Base-by-base conservation (phyloP, 2,888 invertebrate species). In the Polylopha cassiicola region DNA sequence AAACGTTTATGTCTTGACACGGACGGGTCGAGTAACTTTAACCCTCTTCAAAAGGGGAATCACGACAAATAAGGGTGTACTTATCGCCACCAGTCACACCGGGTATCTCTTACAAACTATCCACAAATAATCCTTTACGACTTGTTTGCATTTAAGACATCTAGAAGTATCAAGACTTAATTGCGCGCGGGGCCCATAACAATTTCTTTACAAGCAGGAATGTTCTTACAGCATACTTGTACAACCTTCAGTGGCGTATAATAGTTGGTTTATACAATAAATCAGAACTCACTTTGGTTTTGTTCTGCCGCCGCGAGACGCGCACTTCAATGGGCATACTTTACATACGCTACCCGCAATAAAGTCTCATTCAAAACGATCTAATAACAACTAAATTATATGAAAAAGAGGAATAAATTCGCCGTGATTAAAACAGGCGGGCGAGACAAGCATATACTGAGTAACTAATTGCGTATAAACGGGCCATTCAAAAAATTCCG, bases 401-500 rank as follows among this genome's bases (percentile, higher is more conserved):
- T 49, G 51, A 66, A 71, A 55, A 65, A 66, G 57, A 10, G 24
- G 46, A 53, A 53, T 48, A 56, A 58, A 63, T 54, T 46, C 47
- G 48, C 51, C 51, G 51, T 58, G 57, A 66, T 72, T 69, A 70
- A 67, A 57, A 47, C 45, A 53, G 51, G 58, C 52, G 61, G 65
- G 65, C 68, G 67, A 65, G 71, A 72, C 69, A 66, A 63, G 68
- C 61, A 57, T 49, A 55, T 72, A 76, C 76, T 72, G 66, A 69
- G 61, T 61, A 51, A 64, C 65, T 77, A 78, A 79, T 78, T 79
- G 69, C 67, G 61, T 60, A 64, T 72, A 73, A 78, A 72, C 73
- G 70, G 65, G 52, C 68, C 61, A 76, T 74, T 79, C 69, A 73
- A 51, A 52, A 72, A 73, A 74, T 67, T 70, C 58, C 60, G 52